These are phyloP conservation scores for Melanotaenia maccullochi DNA, from an alignment of 2,797 vertebrate species.

Conservation along the genomic window DNA sequence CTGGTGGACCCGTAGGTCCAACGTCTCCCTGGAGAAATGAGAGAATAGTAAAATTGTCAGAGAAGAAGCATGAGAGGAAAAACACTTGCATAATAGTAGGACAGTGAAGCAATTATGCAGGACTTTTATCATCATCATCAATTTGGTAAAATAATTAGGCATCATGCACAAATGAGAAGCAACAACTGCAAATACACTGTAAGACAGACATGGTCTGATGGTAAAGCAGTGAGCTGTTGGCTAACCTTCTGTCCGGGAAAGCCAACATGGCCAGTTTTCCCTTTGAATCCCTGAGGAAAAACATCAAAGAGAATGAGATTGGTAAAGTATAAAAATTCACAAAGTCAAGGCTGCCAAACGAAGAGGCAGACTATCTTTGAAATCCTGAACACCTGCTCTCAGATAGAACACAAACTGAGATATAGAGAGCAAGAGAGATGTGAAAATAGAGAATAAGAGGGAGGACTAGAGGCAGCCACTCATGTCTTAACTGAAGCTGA, in stretches of 20 bases:
- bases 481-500: conserved; percentile 25
- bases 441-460: conserved; percentile 1
- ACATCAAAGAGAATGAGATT: conserved; percentile 68
- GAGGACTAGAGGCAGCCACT: conserved; percentile 20
- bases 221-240: conserved; percentile 35
- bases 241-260: conserved; percentile 93
- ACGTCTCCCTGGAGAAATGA: conserved; percentile 86
- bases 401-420: conserved; percentile 61
- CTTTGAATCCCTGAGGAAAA: conserved; percentile 92
- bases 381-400: conserved; percentile 70
- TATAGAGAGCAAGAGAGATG: conserved; percentile 24
- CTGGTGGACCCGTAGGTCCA: conserved; percentile 88
- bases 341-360: conserved; percentile 61
- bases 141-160: conserved; percentile 27
- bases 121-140: conserved; percentile 11
- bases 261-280: conserved; percentile 91
- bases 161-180: conserved; percentile 12
- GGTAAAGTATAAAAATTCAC: conserved; percentile 64
- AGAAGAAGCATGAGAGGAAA: conserved; percentile 1
- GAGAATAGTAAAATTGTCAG: conserved; percentile 9
- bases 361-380: conserved; percentile 68
- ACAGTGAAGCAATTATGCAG: neutral
- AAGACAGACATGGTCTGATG: conserved; percentile 17
- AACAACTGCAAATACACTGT: conserved; percentile 6
- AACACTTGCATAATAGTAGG: neutral